A percentile compares a stretch with the other conserved stretches of the same genome.
phyloP scores from a whole-genome alignment of 2,113 vertebrate species.

The Dunckerocampus dactyliophorus region DNA sequence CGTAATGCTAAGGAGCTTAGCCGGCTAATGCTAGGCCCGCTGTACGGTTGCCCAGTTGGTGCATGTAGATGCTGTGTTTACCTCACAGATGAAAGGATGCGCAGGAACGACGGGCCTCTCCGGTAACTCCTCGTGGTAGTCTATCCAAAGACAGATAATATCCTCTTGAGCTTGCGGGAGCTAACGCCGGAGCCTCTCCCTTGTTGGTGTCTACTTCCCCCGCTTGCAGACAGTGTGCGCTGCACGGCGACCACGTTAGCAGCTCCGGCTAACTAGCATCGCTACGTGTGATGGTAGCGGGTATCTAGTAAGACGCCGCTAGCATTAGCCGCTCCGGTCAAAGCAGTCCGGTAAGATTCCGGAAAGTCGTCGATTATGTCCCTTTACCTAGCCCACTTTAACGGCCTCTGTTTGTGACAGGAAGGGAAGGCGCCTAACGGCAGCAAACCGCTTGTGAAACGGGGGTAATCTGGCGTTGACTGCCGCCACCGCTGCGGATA shows the following conservation, averaged over 20 bases:
- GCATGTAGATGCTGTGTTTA: slow-evolving; percentile 34
- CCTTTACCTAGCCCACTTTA: too few species aligned
- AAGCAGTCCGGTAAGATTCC: neutral
- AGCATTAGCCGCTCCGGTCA: slow-evolving; percentile 34
- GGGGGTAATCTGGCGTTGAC: slow-evolving; percentile 19
- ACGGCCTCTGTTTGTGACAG: neutral
- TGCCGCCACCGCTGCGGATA: slow-evolving; percentile 35
- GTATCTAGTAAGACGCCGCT: slow-evolving; percentile 45
- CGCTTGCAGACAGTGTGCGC: slow-evolving; percentile 30
- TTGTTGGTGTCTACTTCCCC: slow-evolving; percentile 33
- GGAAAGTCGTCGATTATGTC: too few species aligned
- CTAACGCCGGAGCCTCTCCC: slow-evolving; percentile 22
- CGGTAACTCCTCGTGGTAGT: slow-evolving; percentile 8
- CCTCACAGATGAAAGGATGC: slow-evolving; percentile 32
- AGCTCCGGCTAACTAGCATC: slow-evolving; percentile 51
- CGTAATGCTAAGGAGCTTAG: slow-evolving; percentile 41
- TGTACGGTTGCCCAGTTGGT: slow-evolving; percentile 4
- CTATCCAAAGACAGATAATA: slow-evolving; percentile 22
- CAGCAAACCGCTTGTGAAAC: slow-evolving; percentile 17
- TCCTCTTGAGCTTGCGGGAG: slow-evolving; percentile 21
- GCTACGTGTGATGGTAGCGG: slow-evolving; percentile 39
- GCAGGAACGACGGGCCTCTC: slow-evolving; percentile 26
- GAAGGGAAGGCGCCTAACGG: slow-evolving; percentile 15
- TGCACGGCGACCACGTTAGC: slow-evolving; percentile 57
- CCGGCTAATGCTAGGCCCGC: slow-evolving; percentile 52